A percentile compares a stretch with the other conserved stretches of the same genome.
Evolutionary conservation across 2,797 vertebrate species (phyloP).

Genomic region (Phrynocephalus forsythii): DNA sequence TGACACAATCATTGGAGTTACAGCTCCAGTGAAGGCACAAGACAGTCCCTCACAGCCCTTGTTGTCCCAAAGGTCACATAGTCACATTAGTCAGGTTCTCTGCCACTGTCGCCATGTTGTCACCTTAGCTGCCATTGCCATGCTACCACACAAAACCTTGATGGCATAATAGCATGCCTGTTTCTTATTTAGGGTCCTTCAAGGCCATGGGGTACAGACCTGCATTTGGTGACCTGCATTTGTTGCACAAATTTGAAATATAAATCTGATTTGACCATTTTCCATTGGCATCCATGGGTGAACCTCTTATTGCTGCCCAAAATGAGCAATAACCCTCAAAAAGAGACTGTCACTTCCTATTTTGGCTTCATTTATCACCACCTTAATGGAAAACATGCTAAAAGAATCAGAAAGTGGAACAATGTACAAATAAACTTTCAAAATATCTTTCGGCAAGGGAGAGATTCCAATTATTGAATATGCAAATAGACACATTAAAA

Average conservation of each 20-base stretch:
- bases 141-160: neutral
- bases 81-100: no score
- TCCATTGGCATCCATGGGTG: slow-evolving; percentile 24
- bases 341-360: slow-evolving; percentile 41
- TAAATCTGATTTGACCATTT: neutral
- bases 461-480: slow-evolving; percentile 67
- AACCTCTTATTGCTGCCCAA: slow-evolving; percentile 13
- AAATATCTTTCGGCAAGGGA: slow-evolving; percentile 66
- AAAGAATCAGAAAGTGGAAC: slow-evolving; percentile 63
- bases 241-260: neutral
- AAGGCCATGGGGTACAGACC: neutral
- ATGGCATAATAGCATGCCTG: neutral
- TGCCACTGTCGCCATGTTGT: neutral
- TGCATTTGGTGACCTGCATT: no score
- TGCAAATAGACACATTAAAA: slow-evolving; percentile 75
- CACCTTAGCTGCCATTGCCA: neutral
- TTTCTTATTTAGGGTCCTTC: no score
- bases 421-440: slow-evolving; percentile 75
- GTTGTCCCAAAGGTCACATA: no score
- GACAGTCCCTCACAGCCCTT: neutral
- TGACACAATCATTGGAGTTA: no score
- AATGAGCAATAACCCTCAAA: slow-evolving; percentile 49
- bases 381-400: slow-evolving; percentile 55
- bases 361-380: slow-evolving; percentile 57
- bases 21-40: neutral